Percentiles rank a stretch among this genome's conserved stretches.
Evolutionary conservation across 64 coral and sea anemone species (phyloP).

Genomic region (Acropora tenuis): DNA sequence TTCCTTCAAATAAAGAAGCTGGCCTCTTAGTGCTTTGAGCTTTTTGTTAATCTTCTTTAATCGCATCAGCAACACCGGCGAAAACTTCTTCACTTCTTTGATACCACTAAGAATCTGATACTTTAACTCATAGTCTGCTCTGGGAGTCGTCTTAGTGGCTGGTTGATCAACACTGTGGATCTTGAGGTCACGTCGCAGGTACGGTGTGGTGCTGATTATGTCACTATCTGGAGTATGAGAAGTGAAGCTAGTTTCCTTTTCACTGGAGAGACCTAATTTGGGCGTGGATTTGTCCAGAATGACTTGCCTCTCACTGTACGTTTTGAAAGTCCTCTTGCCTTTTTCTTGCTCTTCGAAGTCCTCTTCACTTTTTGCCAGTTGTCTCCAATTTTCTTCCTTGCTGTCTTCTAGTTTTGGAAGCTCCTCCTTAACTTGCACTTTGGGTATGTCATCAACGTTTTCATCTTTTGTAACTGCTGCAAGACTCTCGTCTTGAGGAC

Average conservation of each 20-base stretch:
- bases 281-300: background rate
- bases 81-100: constrained; percentile 18
- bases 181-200: background rate
- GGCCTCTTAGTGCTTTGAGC: background rate
- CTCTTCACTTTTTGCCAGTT: background rate
- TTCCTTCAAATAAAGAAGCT: background rate
- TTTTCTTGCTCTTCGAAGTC: background rate
- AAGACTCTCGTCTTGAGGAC: background rate
- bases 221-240: background rate
- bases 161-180: background rate
- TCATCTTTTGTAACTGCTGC: background rate
- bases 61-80: background rate
- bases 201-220: background rate
- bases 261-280: background rate
- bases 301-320: background rate
- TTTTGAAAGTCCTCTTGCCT: background rate
- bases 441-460: background rate
- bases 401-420: background rate
- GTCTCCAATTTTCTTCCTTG: background rate
- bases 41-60: constrained; percentile 32
- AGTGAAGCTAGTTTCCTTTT: background rate
- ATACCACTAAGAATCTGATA: background rate
- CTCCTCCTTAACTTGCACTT: constrained; percentile 3
- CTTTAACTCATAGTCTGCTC: background rate
- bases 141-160: background rate